Evolutionary conservation across 35 echinoderm and acorn worm genomes (phyloP), one percentile per base, ranked within the genome.

Genomic region (Lytechinus variegatus): DNA sequence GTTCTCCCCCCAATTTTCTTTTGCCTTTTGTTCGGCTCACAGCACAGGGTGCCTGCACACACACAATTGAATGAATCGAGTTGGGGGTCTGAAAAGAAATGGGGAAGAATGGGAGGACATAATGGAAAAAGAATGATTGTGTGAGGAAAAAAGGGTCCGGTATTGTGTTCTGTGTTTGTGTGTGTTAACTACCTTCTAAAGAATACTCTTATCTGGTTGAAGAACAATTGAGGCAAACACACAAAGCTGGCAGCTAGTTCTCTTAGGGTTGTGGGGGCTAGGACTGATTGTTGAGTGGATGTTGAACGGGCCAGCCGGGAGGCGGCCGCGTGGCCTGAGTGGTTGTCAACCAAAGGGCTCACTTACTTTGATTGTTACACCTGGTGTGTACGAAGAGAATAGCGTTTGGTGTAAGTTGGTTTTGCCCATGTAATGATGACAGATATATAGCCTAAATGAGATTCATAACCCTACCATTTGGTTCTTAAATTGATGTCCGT

Each of bases 111-210:
- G 14, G 66, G 8, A 24, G 66, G n/a, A 79, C 8, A 24, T 16
- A 79, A 79, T 79, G 19, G 66, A n/a, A 79, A 79, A 16, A 79
- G 21, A 24, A 79, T 24, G 16, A 8, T 11, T 16, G 61, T 21
- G 61, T 21, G 61, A 21, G 66, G 14, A n/a, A 79, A 79, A 79
- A 79, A 21, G n/a, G 66, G 16, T 79, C 6, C 5, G 66, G 16
- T 79, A 79, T 79, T 79, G 66, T 79, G n/a, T 24, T 24, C 66
- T 5, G 21, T 79, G 66, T 90, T 44, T 90, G 88, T 44, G 52
- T 90, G 88, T 90, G 88, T 54, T 90, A 90, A 54, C 28, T 90
- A 90, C 88, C 28, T 90, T 33, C 88, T 90, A 44, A 90, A 90
- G 88, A 90, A 90, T 90, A 90, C 52, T 44, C 88, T 90, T 54